Conservation (phyloP, 2,797 vertebrate genomes). For the Cuniculus paca region DNA sequence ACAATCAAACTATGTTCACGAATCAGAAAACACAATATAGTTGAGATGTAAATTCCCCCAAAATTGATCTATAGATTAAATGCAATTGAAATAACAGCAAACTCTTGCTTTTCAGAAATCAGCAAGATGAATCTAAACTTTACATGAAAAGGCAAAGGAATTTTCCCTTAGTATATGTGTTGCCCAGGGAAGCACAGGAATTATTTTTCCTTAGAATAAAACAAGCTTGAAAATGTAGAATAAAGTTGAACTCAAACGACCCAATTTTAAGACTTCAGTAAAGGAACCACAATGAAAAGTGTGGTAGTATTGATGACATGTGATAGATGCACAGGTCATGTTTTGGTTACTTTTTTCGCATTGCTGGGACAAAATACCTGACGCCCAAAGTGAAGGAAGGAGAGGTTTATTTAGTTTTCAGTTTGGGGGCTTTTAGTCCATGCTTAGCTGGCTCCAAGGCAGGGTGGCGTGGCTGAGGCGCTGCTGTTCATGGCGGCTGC, state of each 20-base stretch:
- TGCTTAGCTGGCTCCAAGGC: too few relatives aligned
- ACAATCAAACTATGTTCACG: neutral
- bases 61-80: slow-evolving; percentile 6
- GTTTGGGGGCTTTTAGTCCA: too few relatives aligned
- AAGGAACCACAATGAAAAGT: neutral
- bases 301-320: neutral
- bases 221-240: neutral
- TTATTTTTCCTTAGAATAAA: neutral
- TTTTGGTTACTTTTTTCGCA: too few relatives aligned
- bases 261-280: slow-evolving; percentile 17
- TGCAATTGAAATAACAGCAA: neutral
- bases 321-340: neutral
- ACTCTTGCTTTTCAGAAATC: neutral
- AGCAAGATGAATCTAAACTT: neutral
- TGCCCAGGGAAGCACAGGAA: neutral
- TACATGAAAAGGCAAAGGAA: neutral
- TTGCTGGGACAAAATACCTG: too few relatives aligned
- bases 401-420: too few relatives aligned
- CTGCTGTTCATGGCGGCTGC: too few relatives aligned
- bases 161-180: neutral
- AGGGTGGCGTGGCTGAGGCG: too few relatives aligned
- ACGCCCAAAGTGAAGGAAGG: too few relatives aligned
- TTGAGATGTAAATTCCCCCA: slow-evolving; percentile 6
- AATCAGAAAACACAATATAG: slow-evolving; percentile 4
- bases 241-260: neutral